A percentile compares a stretch with the other conserved stretches of the same genome.
Conservation (phyloP, 2,888 invertebrate genomes). For the Allygus modestus region DNA sequence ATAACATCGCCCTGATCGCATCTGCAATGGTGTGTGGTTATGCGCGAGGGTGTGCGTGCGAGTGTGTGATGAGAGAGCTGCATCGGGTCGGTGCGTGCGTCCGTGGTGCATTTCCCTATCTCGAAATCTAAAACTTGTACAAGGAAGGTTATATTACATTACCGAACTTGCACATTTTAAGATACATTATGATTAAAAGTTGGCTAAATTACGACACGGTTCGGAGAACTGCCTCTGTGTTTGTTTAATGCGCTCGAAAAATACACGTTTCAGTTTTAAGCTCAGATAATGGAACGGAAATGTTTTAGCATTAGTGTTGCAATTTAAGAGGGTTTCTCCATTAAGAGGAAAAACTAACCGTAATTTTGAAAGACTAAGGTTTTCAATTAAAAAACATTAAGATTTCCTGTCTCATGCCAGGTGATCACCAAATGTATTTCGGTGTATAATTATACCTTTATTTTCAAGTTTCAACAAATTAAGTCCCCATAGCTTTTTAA, state of each 20-base stretch:
- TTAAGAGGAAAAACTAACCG: no score
- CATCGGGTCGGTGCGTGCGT: no score
- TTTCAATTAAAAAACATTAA: no score
- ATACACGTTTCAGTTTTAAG: not conserved
- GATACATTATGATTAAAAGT: conserved; percentile 9
- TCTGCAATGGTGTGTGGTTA: not conserved
- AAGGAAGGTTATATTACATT: conserved; percentile 7
- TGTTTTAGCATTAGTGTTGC: not conserved
- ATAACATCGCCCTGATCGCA: conserved; percentile 5
- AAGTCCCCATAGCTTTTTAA: no score
- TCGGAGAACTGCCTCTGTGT: not conserved
- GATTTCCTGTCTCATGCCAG: no score
- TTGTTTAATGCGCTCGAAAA: conserved; percentile 18
- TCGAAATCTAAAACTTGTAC: conserved; percentile 35
- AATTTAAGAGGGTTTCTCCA: not conserved
- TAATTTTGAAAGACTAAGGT: no score
- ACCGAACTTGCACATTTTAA: conserved; percentile 9
- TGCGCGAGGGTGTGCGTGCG: not conserved
- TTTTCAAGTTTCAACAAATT: no score
- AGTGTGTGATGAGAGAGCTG: not conserved
- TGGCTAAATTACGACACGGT: conserved; percentile 14
- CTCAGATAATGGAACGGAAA: not conserved
- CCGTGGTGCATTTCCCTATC: conserved; percentile 1
- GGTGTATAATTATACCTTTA: no score
- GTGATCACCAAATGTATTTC: no score